phyloP scores from a whole-genome alignment of 2,888 invertebrate genomes.

The Hemithea aestivaria region DNA sequence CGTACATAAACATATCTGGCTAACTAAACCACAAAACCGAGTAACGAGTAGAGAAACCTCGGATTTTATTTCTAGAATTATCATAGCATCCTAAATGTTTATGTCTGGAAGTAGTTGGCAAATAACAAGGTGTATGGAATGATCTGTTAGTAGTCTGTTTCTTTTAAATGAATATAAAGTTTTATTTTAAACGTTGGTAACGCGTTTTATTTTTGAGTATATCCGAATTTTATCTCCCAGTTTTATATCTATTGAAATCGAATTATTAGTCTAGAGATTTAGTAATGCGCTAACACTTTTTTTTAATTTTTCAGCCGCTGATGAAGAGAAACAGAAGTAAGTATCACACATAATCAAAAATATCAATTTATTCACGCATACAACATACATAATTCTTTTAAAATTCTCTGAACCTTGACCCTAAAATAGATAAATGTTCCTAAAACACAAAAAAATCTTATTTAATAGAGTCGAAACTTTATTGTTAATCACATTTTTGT shows the following conservation, averaged over 20 bases:
- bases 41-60: constrained; percentile 14
- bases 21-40: constrained; percentile 11
- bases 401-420: too few relatives aligned
- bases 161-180: constrained; percentile 12
- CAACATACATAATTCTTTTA: too few relatives aligned
- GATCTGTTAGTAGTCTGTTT: constrained; percentile 21
- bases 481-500: too few relatives aligned
- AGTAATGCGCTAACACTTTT: constrained; percentile 22
- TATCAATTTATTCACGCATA: too few relatives aligned
- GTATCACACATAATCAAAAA: too few relatives aligned
- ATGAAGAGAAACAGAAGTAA: constrained; percentile 97
- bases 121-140: constrained; percentile 20
- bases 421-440: too few relatives aligned
- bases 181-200: constrained; percentile 7
- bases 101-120: constrained; percentile 47
- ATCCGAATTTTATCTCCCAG: background rate
- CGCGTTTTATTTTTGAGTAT: background rate
- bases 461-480: too few relatives aligned
- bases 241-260: background rate
- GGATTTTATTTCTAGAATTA: constrained; percentile 42
- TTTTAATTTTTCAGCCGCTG: constrained; percentile 89
- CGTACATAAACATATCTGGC: constrained; percentile 2
- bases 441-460: too few relatives aligned
- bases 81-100: constrained; percentile 44
- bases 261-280: background rate